Percentiles rank a stretch among this genome's conserved stretches.
Conservation (phyloP, 1,140 invertebrate genomes). For the Solenopsis fugax region DNA sequence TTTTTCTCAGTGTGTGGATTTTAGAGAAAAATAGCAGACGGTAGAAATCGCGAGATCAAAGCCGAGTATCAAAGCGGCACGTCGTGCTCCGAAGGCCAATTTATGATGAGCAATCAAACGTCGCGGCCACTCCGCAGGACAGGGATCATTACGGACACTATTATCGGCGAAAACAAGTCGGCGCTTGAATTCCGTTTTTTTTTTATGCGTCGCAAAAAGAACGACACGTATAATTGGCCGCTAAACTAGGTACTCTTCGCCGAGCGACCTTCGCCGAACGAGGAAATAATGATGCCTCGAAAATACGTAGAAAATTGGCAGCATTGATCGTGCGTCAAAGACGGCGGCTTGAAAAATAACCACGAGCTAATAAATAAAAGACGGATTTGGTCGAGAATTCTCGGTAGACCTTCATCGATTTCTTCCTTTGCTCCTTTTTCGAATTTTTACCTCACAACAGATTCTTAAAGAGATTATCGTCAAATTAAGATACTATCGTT, state of each 20-base stretch:
- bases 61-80: not conserved
- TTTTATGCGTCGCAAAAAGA: conserved; percentile 15
- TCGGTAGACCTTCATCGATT: conserved; percentile 3
- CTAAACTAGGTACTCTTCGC: conserved; percentile 29
- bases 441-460: not conserved
- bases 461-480: not conserved
- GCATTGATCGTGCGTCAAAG: not conserved
- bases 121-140: not conserved
- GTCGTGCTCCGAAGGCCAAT: conserved; percentile 1
- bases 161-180: conserved; percentile 39
- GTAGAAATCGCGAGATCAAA: not conserved
- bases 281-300: conserved; percentile 31
- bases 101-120: conserved; percentile 1
- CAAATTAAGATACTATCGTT: conserved; percentile 20
- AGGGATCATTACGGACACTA: conserved; percentile 19
- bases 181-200: conserved; percentile 31
- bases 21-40: not conserved
- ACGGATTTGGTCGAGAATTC: not conserved
- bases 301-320: conserved; percentile 27
- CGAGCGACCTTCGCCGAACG: not conserved
- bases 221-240: conserved; percentile 25
- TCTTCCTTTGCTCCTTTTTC: not conserved
- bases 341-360: conserved; percentile 12
- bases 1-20: no score
- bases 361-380: conserved; percentile 3